Base-by-base conservation (phyloP, 2,113 vertebrate genomes). In the Meles meles region DNA sequence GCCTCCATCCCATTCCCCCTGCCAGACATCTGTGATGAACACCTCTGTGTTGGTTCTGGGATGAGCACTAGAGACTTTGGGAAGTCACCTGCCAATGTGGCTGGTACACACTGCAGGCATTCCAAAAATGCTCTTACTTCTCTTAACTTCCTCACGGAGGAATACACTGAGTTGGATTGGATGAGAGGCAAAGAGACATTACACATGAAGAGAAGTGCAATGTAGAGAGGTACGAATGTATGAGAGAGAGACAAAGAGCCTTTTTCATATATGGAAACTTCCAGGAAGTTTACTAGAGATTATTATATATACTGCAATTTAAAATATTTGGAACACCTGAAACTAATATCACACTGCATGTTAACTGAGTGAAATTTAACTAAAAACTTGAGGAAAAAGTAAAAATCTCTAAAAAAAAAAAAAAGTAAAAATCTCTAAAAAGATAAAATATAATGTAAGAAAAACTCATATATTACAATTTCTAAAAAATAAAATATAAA, bases 21-120 rank as follows among this genome's bases (percentile, higher is more conserved):
- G 1, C 52, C 3, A 15, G n/a, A 42, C 29, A 74, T 69, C 42
- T 42, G 11, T 63, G 72, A 77, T 96, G 49, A 86, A 49, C 1
- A 37, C 3, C 47, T 7, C 0, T 44, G 0, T n/a, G 31, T 39
- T 7, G 2, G 8, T 27, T 5, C 25, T 3, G 0, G 21, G 6
- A 7, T 1, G 2, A 44, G 21, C 6, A 65, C 20, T 0, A 67
- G 63, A 42, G 20, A 29, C 3, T 29, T 10, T 17, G 23, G 20
- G 52, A 86, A 74, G 57, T 17, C 17, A n/a, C 21, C 5, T 7
- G 5, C 31, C 21, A n/a, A 47, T 20, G 59, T 0, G 4, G 23
- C 23, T 71, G 42, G 25, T 37, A 86, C 6, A 57, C 11, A 55
- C 13, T 25, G 0, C 17, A 76, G 29, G 49, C 1, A 34, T 15